These are phyloP conservation scores for Phaonia tiefii DNA, from an alignment of 2,888 invertebrate genomes.

Conservation along the genomic window DNA sequence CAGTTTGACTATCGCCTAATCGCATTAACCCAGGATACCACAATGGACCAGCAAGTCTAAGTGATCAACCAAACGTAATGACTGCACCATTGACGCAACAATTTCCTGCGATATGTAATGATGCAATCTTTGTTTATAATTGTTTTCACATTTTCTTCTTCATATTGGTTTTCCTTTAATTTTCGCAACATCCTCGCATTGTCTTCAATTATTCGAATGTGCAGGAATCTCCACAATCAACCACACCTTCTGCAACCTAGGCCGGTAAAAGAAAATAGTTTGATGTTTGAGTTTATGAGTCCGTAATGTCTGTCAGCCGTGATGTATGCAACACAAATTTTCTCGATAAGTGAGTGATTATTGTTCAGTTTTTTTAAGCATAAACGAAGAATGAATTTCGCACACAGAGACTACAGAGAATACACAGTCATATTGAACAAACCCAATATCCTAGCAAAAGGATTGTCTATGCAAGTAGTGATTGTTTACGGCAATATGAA, in stretches of 20 bases:
- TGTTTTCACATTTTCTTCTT: too few relatives aligned
- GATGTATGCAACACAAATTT: slow-evolving; percentile 42
- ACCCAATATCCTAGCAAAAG: slow-evolving; percentile 14
- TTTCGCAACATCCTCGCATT: too few relatives aligned
- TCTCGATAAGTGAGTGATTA: slow-evolving; percentile 55
- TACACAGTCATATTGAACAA: not conserved
- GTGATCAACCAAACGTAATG: too few relatives aligned
- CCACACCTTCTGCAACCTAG: not conserved
- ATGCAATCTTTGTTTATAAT: too few relatives aligned
- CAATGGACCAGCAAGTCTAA: too few relatives aligned
- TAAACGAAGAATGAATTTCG: not conserved
- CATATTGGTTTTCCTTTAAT: too few relatives aligned
- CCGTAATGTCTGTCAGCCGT: slow-evolving; percentile 44
- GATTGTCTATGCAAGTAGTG: slow-evolving; percentile 12
- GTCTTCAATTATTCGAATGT: not conserved
- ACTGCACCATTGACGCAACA: too few relatives aligned
- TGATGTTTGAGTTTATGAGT: slow-evolving; percentile 49
- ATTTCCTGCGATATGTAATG: too few relatives aligned
- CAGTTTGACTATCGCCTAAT: too few relatives aligned
- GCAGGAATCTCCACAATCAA: slow-evolving; percentile 15
- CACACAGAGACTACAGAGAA: not conserved
- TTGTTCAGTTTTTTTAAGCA: slow-evolving; percentile 50
- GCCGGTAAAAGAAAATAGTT: slow-evolving; percentile 1
- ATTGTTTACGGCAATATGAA: slow-evolving; percentile 2
- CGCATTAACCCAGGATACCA: too few relatives aligned